phyloP scores from a whole-genome alignment of 1,140 invertebrate genomes.

The Adoxophyes honmai region DNA sequence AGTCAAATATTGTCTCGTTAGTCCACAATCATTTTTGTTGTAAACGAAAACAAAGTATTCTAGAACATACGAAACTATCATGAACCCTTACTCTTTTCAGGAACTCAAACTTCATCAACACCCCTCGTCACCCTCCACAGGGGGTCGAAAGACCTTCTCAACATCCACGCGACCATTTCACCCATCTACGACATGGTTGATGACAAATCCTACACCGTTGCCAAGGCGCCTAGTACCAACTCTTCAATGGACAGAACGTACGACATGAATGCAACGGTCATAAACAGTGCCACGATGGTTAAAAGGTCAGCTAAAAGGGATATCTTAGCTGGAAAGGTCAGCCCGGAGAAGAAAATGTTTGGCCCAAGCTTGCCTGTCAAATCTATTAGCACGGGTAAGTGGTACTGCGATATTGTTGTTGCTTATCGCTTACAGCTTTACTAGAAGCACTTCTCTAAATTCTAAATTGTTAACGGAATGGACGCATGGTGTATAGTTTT shows the following conservation, averaged over 20 bases:
- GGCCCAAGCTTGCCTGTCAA: constrained; percentile 5
- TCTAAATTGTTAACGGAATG: too few relatives aligned
- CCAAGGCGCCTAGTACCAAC: constrained; percentile 26
- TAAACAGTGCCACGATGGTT: constrained; percentile 53
- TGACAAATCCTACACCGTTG: background rate
- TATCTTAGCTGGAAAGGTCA: constrained; percentile 43
- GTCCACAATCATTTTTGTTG: too few relatives aligned
- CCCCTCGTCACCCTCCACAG: constrained; percentile 43
- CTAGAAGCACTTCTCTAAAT: too few relatives aligned
- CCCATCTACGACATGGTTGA: constrained; percentile 58
- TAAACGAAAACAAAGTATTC: too few relatives aligned
- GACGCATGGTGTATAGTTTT: too few relatives aligned
- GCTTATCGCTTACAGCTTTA: too few relatives aligned
- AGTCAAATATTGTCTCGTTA: too few relatives aligned
- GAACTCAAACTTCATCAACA: constrained; percentile 53
- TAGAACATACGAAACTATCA: too few relatives aligned
- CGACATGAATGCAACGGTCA: constrained; percentile 51
- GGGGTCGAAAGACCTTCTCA: constrained; percentile 43
- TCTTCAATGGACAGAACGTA: constrained; percentile 47
- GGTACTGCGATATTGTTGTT: background rate
- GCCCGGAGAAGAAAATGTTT: constrained; percentile 49
- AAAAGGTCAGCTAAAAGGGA: constrained; percentile 57
- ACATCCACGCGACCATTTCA: constrained; percentile 58
- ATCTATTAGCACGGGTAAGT: background rate
- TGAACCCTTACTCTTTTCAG: constrained; percentile 41